These are phyloP conservation scores for Regulus satrapa DNA, from an alignment of 2,113 vertebrate genomes.

Conservation along the genomic window DNA sequence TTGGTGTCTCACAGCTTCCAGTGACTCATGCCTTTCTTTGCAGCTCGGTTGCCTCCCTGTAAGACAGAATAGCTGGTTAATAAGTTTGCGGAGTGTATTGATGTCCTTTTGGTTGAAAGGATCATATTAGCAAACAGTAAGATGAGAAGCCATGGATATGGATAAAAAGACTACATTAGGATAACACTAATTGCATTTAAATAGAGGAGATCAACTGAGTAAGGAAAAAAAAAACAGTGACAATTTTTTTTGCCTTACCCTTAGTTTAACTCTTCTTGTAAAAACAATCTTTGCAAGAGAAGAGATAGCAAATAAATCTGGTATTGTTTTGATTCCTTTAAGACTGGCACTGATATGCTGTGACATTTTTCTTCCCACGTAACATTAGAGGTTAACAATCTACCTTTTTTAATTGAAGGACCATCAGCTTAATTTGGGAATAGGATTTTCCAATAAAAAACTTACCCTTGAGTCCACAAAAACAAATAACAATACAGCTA, in stretches of 20 bases:
- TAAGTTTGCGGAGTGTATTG: not conserved
- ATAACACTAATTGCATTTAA: not conserved
- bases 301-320: not conserved
- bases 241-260: not conserved
- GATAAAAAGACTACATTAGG: not conserved
- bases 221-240: not conserved
- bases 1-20: not conserved
- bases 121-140: not conserved
- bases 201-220: not conserved
- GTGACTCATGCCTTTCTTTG: constrained; percentile 16
- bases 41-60: not conserved
- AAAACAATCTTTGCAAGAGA: not conserved
- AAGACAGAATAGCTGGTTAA: not conserved
- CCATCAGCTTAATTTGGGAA: not conserved
- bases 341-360: not conserved
- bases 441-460: constrained; percentile 50
- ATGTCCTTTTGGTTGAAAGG: constrained; percentile 2
- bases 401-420: not conserved
- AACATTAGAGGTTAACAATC: not conserved
- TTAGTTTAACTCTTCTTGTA: not conserved
- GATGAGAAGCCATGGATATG: not conserved
- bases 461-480: constrained; percentile 45
- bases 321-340: not conserved
- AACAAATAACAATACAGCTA: constrained; percentile 33
- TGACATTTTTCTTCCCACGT: not conserved